Conservation (phyloP, 2,888 invertebrate species). For the Drosophila merina region DNA sequence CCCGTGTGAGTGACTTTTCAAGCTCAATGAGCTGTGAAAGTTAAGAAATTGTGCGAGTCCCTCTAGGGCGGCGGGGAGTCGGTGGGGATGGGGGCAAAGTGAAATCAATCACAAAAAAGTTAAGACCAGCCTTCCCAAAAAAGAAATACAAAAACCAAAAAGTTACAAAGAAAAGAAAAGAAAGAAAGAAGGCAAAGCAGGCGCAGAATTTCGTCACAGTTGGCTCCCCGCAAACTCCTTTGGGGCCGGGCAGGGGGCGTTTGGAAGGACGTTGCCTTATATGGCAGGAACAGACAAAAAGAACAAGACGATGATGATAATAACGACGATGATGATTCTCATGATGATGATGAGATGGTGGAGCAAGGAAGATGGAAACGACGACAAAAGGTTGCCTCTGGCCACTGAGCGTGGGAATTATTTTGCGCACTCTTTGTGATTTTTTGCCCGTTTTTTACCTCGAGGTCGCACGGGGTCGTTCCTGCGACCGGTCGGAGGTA, state of each 20-base stretch:
- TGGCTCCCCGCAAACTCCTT: background rate
- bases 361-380: slow-evolving; percentile 35
- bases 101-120: slow-evolving; percentile 70
- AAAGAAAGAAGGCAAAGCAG: slow-evolving; percentile 46
- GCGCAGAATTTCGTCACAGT: slow-evolving; percentile 61
- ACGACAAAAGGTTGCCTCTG: slow-evolving; percentile 67
- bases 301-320: slow-evolving; percentile 28
- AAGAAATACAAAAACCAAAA: background rate
- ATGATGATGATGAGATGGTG: slow-evolving; percentile 26
- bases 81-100: slow-evolving; percentile 43
- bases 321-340: slow-evolving; percentile 20
- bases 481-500: slow-evolving; percentile 66
- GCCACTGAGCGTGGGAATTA: slow-evolving; percentile 70
- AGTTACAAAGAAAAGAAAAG: slow-evolving; percentile 4
- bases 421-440: slow-evolving; percentile 66
- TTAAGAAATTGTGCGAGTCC: slow-evolving; percentile 64
- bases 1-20: slow-evolving; percentile 67
- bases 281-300: slow-evolving; percentile 51
- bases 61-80: background rate
- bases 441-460: slow-evolving; percentile 47
- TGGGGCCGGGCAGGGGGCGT: slow-evolving; percentile 54
- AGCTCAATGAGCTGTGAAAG: slow-evolving; percentile 75
- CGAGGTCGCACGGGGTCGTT: slow-evolving; percentile 77
- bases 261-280: slow-evolving; percentile 70
- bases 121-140: slow-evolving; percentile 17